phyloP scores from a whole-genome alignment of 2,888 invertebrate species.

The Eustalomyia histrio region DNA sequence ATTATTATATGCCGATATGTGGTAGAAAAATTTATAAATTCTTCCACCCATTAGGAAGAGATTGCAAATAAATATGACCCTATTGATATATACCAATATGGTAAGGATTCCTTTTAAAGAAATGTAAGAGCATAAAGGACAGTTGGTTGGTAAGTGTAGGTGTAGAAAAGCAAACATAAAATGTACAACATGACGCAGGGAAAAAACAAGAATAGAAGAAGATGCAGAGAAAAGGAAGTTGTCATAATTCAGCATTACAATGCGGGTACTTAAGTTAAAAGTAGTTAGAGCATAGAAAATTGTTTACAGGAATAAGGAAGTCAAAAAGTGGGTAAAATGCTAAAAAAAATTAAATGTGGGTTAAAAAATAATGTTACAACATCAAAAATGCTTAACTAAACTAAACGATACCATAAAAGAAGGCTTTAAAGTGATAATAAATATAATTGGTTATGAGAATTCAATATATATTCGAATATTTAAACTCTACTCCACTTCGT shows the following conservation, averaged over 20 bases:
- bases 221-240: slow-evolving; percentile 55
- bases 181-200: slow-evolving; percentile 25
- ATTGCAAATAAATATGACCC: too few relatives aligned
- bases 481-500: too few relatives aligned
- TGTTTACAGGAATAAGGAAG: slow-evolving; percentile 62
- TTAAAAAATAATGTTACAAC: neutral
- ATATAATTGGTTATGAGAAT: neutral
- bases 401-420: neutral
- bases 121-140: neutral
- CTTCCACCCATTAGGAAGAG: too few relatives aligned
- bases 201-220: neutral
- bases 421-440: neutral
- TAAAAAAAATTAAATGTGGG: neutral
- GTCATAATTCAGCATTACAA: slow-evolving; percentile 63
- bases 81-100: neutral
- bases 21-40: neutral
- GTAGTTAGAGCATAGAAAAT: slow-evolving; percentile 58
- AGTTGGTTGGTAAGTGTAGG: slow-evolving; percentile 6
- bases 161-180: slow-evolving; percentile 28
- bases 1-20: neutral
- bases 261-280: slow-evolving; percentile 59
- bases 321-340: slow-evolving; percentile 57
- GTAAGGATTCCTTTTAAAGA: neutral
- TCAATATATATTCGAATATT: too few relatives aligned
- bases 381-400: neutral